Evolutionary conservation across 2,113 vertebrate genomes (phyloP), one percentile per base, ranked within the genome.

Genomic region (Phylloscopus trochilus): DNA sequence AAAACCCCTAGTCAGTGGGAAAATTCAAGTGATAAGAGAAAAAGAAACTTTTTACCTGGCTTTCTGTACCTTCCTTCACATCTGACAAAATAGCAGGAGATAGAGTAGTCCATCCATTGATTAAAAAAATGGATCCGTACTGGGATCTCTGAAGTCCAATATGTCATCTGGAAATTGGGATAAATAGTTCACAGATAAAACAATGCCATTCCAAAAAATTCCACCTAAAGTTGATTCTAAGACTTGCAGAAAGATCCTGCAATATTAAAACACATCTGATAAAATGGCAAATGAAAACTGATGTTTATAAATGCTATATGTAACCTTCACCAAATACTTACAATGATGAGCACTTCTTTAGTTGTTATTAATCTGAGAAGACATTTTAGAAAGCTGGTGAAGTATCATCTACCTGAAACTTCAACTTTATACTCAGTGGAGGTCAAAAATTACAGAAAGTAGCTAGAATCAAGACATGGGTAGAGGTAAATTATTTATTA

Each of bases 21-120:
- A 95, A 87, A 87, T 39, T 69, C 28, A 73, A 80, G 22, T 44
- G 46, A 11, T 52, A 92, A 83, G 16, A 85, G 24, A 68, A 86
- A 83, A 84, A 70, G 6, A 59, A 84, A 56, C 8, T 30, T 83
- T 67, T 68, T 28, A 73, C 27, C n/a, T 81, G n/a, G 23, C 4
- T 84, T 91, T 84, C 73, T 70, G 12, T 55, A 73, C 60, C 44
- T 83, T 70, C 15, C 35, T 79, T 76, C 46, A 72, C 8, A 68
- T 64, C 21, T 23, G 52, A 46, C 39, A 68, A 73, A 89, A 51
- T 1, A 80, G 20, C 12, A 18, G 67, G 5, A 66, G 18, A n/a
- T 10, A 56, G 27, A 17, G 62, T 59, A 49, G 59, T 47, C 44
- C 24, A 80, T 18, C 4, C 20, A 68, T 30, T 0, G 0, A 52